phyloP scores from a whole-genome alignment of 2,797 vertebrate species.

The Anableps anableps region DNA sequence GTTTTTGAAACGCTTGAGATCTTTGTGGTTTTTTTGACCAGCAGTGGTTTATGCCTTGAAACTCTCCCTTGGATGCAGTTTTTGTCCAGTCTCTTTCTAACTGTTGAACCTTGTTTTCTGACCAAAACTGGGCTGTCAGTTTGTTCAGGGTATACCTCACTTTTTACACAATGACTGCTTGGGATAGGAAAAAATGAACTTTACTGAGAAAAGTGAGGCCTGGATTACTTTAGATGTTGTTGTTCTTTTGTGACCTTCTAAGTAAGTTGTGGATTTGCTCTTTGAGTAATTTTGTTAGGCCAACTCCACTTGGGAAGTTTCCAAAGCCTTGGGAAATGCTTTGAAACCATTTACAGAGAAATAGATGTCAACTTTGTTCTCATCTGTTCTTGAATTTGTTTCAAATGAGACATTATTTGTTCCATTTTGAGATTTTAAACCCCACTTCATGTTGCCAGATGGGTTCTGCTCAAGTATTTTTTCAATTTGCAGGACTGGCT shows the following conservation, averaged over 20 bases:
- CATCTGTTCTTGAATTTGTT: not conserved
- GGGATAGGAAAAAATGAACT: not conserved
- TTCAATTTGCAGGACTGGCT: not conserved
- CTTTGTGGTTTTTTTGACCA: not conserved
- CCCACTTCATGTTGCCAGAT: not conserved
- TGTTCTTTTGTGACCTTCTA: not conserved
- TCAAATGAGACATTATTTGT: not conserved
- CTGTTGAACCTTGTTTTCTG: not conserved
- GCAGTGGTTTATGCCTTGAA: not conserved
- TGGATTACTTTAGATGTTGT: not conserved
- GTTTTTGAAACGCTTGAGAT: not conserved
- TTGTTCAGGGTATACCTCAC: not conserved
- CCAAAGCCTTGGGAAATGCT: not conserved
- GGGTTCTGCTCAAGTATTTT: not conserved
- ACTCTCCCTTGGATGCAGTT: not conserved
- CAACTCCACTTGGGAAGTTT: no score
- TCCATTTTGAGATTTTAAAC: not conserved
- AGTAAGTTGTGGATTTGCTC: not conserved
- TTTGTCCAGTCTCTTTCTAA: not conserved
- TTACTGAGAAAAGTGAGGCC: not conserved
- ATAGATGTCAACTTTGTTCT: not conserved
- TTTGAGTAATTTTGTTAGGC: not conserved
- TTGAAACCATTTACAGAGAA: not conserved
- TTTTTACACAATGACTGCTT: not conserved
- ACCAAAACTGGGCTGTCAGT: no score